Evolutionary conservation across 2,888 invertebrate species (phyloP).

Genomic region (Temnothorax ravouxi): DNA sequence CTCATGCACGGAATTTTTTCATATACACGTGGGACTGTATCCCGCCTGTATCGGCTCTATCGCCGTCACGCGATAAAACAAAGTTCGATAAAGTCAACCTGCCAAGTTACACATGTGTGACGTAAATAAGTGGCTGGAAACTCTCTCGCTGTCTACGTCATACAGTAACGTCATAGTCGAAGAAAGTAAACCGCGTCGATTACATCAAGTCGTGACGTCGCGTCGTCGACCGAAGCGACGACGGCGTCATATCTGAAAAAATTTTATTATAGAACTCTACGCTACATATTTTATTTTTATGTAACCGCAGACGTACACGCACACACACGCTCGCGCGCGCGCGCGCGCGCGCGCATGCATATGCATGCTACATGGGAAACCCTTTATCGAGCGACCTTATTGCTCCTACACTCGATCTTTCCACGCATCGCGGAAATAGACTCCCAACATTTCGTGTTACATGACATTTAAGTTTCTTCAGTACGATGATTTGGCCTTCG

Average conservation of each 20-base stretch:
- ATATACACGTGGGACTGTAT: neutral
- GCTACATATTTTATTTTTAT: constrained; percentile 36
- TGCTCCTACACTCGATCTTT: constrained; percentile 67
- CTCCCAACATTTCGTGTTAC: constrained; percentile 73
- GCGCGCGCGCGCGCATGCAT: neutral
- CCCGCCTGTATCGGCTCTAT: neutral
- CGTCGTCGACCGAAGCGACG: neutral
- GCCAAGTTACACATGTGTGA: constrained; percentile 35
- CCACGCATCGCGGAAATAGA: constrained; percentile 70
- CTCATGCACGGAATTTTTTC: neutral
- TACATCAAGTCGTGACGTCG: constrained; percentile 16
- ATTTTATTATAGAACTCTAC: constrained; percentile 16
- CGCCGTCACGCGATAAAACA: constrained; percentile 2
- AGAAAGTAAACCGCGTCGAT: constrained; percentile 48
- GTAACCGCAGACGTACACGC: neutral
- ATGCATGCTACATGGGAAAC: constrained; percentile 9
- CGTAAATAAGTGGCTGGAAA: constrained; percentile 32
- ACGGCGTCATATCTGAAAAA: constrained; percentile 9
- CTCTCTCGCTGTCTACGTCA: constrained; percentile 28
- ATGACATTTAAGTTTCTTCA: constrained; percentile 71
- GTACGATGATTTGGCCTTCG: constrained; percentile 63
- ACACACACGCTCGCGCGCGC: neutral
- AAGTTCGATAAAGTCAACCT: constrained; percentile 20
- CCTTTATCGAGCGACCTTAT: constrained; percentile 58
- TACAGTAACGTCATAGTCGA: constrained; percentile 28